Evolutionary conservation across 2,113 vertebrate species (phyloP).

Genomic region (Heteronetta atricapilla): DNA sequence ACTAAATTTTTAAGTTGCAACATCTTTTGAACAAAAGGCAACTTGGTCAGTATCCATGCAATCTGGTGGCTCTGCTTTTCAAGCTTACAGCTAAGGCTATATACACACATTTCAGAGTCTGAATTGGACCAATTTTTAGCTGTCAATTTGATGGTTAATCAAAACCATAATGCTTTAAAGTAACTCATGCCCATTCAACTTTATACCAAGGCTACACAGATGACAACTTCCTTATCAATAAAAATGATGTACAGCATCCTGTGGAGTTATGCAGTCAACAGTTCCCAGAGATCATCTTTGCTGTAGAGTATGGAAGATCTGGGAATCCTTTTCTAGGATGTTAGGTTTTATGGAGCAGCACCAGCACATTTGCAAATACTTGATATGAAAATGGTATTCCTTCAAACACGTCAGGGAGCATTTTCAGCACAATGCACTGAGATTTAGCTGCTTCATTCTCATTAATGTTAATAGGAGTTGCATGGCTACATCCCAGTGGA

Average conservation of each 20-base stretch:
- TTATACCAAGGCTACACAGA: neutral
- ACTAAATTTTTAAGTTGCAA: neutral
- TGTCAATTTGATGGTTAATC: neutral
- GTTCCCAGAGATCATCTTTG: constrained; percentile 16
- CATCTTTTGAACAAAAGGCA: neutral
- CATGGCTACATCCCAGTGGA: neutral
- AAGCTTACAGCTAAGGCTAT: neutral
- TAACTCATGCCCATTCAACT: neutral
- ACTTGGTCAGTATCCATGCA: neutral
- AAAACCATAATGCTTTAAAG: neutral
- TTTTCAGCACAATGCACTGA: constrained; percentile 13
- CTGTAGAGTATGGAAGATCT: neutral
- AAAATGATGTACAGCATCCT: neutral
- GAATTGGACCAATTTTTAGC: neutral
- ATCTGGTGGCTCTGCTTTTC: neutral
- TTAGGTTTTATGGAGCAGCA: constrained; percentile 49
- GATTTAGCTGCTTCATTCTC: neutral
- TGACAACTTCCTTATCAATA: constrained; percentile 41
- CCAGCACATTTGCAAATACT: constrained; percentile 21
- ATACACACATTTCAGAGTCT: neutral
- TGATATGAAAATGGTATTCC: constrained; percentile 38
- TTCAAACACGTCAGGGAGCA: neutral
- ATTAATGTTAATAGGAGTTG: neutral
- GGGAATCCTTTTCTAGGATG: neutral
- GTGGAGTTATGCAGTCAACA: constrained; percentile 19